Percentiles rank a stretch among this genome's conserved stretches.
These are phyloP conservation scores for Actinemys pallida DNA, from an alignment of 2,113 vertebrate genomes.

Conservation along the genomic window DNA sequence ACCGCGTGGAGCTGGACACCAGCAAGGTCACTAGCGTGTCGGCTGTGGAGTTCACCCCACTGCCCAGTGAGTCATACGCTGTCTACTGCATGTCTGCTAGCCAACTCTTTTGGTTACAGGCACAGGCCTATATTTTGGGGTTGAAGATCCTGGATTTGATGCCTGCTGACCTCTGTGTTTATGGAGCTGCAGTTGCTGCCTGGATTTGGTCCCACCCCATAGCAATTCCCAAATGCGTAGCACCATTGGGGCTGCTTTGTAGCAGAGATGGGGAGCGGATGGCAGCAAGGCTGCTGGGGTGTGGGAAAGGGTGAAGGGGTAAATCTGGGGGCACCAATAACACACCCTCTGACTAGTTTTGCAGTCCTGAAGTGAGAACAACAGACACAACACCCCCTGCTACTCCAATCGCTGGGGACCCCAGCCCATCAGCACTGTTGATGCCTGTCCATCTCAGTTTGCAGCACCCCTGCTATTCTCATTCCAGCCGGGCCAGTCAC, in stretches of 20 bases:
- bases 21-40: slow-evolving; percentile 83
- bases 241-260: not conserved
- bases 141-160: not conserved
- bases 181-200: fast-evolving
- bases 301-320: not conserved
- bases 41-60: slow-evolving; percentile 90
- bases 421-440: not conserved
- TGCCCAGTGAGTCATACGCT: slow-evolving; percentile 88
- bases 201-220: fast-evolving
- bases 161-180: fast-evolving
- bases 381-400: fast-evolving
- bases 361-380: fast-evolving
- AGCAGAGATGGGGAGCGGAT: fast-evolving
- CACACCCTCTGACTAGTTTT: fast-evolving
- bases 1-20: slow-evolving; percentile 91
- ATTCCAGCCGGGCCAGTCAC: not conserved
- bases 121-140: not conserved
- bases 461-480: not conserved
- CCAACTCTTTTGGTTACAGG: fast-evolving
- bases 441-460: not conserved
- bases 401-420: not conserved
- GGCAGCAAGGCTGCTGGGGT: fast-evolving
- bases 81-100: fast-evolving
- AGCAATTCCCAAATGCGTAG: fast-evolving
- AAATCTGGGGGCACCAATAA: not conserved